Base-by-base conservation (phyloP, 92 coral and sea anemone genomes). In the Diadumene lineata region DNA sequence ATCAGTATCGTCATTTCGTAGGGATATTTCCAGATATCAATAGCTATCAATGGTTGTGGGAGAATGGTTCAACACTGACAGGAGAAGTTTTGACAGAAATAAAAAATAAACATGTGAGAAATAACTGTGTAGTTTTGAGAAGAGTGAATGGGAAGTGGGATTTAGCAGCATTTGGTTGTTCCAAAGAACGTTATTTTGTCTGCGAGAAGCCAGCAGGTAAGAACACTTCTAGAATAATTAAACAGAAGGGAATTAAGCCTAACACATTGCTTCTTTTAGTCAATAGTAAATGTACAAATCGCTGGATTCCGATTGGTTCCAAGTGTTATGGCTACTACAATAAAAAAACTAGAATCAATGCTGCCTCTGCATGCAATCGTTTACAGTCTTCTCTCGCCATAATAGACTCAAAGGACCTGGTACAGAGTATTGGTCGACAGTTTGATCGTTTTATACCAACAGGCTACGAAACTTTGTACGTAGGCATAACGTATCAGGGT, bases 1-100 rank as follows among this genome's bases (percentile, higher is more conserved):
- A 9, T 17, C 13, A 58, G 2, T 16, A 58, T 26, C 1, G 1
- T 1, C 26, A 58, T 26, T 24, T 21, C 15, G 31, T 58, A 1
- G 64, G 64, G 7, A 26, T 26, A 11, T 58, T 31, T 18, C 22
- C 7, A 16, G 31, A 7, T 58, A 1, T 1, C 1, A 24, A 58
- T 58, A 10, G 1, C 31, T 58, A 58, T 24, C 64, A 22, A n/a
- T 58, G 64, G 64, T 22, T 58, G 31, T 58, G 64, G 64, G 28
- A 18, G 1, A 58, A 58, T 16, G 15, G 64, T 7, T 22, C 64
- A 23, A 58, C 1, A 7, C 11, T 58, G 4, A 8, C 11, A 18
- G 64, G 64, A 58, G 64, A 58, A 1, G 26, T 58, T 26, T 58
- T 58, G 26, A 18, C 64, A 18, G 64, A 7, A 28, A 58, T 58